Evolutionary conservation across 1,140 invertebrate species (phyloP).

Genomic region (Bombyx mori): DNA sequence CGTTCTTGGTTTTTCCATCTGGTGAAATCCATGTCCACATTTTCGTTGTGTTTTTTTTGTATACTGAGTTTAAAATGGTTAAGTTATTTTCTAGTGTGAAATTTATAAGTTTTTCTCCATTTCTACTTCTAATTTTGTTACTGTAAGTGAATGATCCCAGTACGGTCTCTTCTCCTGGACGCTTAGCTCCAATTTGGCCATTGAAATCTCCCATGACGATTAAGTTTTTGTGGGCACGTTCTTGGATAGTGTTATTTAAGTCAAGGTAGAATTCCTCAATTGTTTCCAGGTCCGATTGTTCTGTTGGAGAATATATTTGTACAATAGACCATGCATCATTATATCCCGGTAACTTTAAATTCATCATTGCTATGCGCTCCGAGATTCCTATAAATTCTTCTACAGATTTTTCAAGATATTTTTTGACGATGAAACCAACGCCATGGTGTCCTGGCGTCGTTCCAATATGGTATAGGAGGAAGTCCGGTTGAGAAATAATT

Average conservation of each 20-base stretch:
- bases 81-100: constrained; percentile 9
- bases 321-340: constrained; percentile 18
- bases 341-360: constrained; percentile 19
- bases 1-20: constrained; percentile 17
- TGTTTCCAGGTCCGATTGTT: constrained; percentile 8
- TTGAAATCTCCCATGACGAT: constrained; percentile 20
- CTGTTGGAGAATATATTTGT: constrained; percentile 22
- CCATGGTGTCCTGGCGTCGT: constrained; percentile 2
- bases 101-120: constrained; percentile 10
- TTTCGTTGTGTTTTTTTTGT: constrained; percentile 8
- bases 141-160: constrained; percentile 9
- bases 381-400: too few species aligned
- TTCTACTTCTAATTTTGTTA: constrained; percentile 11
- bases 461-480: constrained; percentile 17
- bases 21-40: constrained; percentile 15
- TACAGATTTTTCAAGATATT: constrained; percentile 6
- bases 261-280: constrained; percentile 10
- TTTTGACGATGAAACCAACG: constrained; percentile 20
- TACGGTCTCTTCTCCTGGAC: constrained; percentile 6
- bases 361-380: constrained; percentile 10
- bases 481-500: constrained; percentile 4
- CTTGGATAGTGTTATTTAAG: constrained; percentile 13
- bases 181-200: constrained; percentile 11
- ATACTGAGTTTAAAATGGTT: constrained; percentile 9
- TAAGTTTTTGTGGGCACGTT: constrained; percentile 13